phyloP scores from a whole-genome alignment of 2,113 vertebrate species.

The Isurus oxyrinchus region DNA sequence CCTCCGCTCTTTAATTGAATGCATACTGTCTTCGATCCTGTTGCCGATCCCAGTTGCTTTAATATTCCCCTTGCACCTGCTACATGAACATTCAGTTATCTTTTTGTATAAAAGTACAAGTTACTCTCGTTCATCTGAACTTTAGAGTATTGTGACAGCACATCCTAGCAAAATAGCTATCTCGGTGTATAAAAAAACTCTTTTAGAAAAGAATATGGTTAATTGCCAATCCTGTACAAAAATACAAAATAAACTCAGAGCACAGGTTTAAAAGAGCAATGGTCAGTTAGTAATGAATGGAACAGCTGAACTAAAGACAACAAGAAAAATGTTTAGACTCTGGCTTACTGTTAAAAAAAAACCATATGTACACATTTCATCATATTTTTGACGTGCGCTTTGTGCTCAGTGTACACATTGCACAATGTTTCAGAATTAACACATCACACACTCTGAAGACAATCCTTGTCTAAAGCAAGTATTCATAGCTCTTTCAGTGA shows the following conservation, averaged over 20 bases:
- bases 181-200: conserved; percentile 70
- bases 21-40: conserved; percentile 42
- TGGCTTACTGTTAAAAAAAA: background rate
- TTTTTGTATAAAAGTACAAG: conserved; percentile 66
- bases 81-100: conserved; percentile 55
- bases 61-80: conserved; percentile 67
- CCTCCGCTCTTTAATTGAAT: conserved; percentile 58
- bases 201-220: conserved; percentile 71
- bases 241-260: conserved; percentile 79
- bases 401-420: conserved; percentile 62
- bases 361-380: conserved; percentile 57
- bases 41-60: conserved; percentile 51
- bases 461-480: background rate
- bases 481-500: background rate
- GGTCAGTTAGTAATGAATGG: conserved; percentile 47
- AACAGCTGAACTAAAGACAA: background rate
- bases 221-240: conserved; percentile 81
- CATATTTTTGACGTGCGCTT: conserved; percentile 65
- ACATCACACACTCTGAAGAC: background rate
- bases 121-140: conserved; percentile 66
- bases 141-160: conserved; percentile 67
- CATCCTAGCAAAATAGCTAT: conserved; percentile 75
- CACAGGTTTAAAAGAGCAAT: conserved; percentile 74
- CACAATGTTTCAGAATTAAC: background rate
- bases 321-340: background rate